Percentiles rank a stretch among this genome's conserved stretches.
Conservation (phyloP, 2,113 vertebrate genomes). For the Patagioenas fasciata region DNA sequence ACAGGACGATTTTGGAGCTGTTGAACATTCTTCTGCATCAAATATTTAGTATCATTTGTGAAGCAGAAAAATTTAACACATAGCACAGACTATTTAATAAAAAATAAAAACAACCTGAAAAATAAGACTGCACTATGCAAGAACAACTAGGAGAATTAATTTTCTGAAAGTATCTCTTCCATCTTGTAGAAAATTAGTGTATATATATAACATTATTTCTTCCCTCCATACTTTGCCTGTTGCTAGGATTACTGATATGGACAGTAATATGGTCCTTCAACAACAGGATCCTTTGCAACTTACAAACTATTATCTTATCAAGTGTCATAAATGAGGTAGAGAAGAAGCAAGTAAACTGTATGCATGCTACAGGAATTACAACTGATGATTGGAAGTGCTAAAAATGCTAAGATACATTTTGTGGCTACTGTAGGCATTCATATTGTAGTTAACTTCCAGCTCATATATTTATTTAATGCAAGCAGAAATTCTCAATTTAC, state of each 20-base stretch:
- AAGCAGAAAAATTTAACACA: background rate
- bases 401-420: background rate
- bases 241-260: background rate
- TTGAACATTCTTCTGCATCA: background rate
- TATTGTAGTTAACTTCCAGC: background rate
- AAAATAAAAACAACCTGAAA: background rate
- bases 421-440: background rate
- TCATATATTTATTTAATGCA: background rate
- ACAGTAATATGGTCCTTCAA: background rate
- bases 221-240: background rate
- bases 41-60: background rate
- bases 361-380: background rate
- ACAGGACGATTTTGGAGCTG: background rate
- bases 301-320: background rate
- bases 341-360: background rate
- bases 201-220: background rate
- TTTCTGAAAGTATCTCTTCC: background rate
- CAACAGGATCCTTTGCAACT: background rate
- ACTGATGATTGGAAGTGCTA: background rate
- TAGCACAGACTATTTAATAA: background rate
- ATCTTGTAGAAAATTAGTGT: background rate
- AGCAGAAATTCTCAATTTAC: conserved; percentile 1
- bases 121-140: background rate
- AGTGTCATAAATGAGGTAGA: background rate
- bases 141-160: background rate